Evolutionary conservation across 2,797 vertebrate genomes (phyloP), one percentile per base, ranked within the genome.

Genomic region (Odontamblyopus lacepedii): DNA sequence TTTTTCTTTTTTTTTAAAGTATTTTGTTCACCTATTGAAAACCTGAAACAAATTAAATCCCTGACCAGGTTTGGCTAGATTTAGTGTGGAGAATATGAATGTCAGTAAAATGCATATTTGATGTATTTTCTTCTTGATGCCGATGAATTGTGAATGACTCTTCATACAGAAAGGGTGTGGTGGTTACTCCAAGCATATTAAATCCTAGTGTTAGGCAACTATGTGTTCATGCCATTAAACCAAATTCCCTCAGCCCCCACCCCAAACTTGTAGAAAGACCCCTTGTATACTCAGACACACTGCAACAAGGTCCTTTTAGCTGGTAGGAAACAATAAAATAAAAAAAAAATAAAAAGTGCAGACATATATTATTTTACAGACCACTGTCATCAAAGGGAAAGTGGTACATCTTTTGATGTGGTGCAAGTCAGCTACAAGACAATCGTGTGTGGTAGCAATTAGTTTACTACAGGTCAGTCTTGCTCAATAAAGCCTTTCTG

Each of bases 231-330:
- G 83, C 76, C 75, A 80, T 75, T 85, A 82, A 73, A 81, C 55
- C 63, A 72, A 74, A 73, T 72, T 67, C 70, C 69, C 64, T 76
- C 67, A 73, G 77, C 64, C 85, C 61, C 81, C 83, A 82, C 80
- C 88, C 80, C 77, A 65, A 56, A 19, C 35, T 6, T 41, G 76
- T 5, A 90, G 84, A 90, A 87, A 86, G 85, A 85, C 87, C 85
- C 74, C 75, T 85, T 90, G 85, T 90, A 60, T 73, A 41, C n/a
- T 18, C 61, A 18, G 59, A 55, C 19, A 67, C 51, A 13, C 51
- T 35, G 51, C 18, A 18, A 65, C 41, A 67, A 51, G 29, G 35
- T 29, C 6, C 50, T 30, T 53, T 53, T 67, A 13, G 51, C 30
- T 67, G 27, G 5, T n/a, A 26, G 50, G 51, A 67, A 56, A 32